Evolutionary conservation across 1,140 invertebrate species (phyloP).

Genomic region (Eriocheir sinensis): DNA sequence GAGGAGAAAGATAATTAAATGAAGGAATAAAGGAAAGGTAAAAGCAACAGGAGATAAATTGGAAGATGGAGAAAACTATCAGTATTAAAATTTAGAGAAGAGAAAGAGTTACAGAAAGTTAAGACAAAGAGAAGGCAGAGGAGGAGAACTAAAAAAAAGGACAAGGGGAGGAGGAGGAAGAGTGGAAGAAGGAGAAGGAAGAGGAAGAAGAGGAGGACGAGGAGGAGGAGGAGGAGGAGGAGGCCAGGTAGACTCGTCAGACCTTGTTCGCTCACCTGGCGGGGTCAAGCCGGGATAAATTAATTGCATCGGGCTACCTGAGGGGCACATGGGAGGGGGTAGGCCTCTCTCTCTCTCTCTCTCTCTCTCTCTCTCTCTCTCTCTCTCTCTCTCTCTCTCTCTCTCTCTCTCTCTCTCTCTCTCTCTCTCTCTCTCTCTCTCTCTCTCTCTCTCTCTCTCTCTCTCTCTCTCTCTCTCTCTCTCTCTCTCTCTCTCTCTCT

Average conservation of each 20-base stretch:
- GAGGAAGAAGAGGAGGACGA: neutral
- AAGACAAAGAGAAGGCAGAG: neutral
- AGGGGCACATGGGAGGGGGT: neutral
- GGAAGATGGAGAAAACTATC: neutral
- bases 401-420: slow-evolving; percentile 45
- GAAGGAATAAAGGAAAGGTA: neutral
- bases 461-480: neutral
- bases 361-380: slow-evolving; percentile 14
- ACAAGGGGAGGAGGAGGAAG: neutral
- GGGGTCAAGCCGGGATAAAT: neutral
- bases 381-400: slow-evolving; percentile 31
- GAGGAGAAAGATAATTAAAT: neutral
- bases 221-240: neutral
- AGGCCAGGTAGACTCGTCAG: neutral
- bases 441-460: neutral
- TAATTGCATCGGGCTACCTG: neutral
- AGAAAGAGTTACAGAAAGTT: neutral
- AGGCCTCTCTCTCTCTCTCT: neutral
- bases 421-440: slow-evolving; percentile 45
- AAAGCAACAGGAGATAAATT: neutral
- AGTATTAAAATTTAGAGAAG: neutral
- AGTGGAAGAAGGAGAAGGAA: neutral
- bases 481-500: neutral
- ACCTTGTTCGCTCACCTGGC: neutral
- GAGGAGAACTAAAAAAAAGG: neutral